Evolutionary conservation across 2,888 invertebrate genomes (phyloP).

Genomic region (Prostheceraeus crozeri): DNA sequence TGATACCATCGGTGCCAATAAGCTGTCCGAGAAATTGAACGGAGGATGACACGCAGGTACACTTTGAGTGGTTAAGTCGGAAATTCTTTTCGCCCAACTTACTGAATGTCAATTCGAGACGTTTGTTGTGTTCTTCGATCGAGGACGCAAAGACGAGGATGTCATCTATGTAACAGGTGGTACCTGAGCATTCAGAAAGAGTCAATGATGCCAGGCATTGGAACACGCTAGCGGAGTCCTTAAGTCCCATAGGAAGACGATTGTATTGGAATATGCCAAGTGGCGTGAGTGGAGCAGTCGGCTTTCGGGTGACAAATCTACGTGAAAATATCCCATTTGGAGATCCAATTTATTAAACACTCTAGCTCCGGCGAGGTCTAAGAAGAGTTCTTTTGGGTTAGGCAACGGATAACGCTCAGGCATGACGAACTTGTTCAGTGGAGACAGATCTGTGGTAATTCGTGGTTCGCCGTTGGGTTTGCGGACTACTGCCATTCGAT

Average conservation of each 20-base stretch:
- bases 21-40: no score
- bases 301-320: neutral
- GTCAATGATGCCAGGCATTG: neutral
- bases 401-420: no score
- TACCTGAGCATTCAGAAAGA: neutral
- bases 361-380: neutral
- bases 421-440: constrained; percentile 1
- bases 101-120: no score
- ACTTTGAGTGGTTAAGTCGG: no score
- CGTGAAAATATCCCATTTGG: neutral
- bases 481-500: constrained; percentile 7
- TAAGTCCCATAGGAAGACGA: constrained; percentile 9
- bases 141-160: no score
- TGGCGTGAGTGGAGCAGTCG: constrained; percentile 9
- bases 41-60: no score
- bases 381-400: neutral
- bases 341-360: neutral
- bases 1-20: no score
- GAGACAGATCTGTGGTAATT: neutral
- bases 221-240: neutral
- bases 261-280: constrained; percentile 8
- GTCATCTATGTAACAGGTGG: constrained; percentile 21
- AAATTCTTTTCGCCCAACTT: no score
- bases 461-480: constrained; percentile 2
- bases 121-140: no score